Evolutionary conservation across 2,797 vertebrate species (phyloP).

Genomic region (Mormyrus hasselquistii): DNA sequence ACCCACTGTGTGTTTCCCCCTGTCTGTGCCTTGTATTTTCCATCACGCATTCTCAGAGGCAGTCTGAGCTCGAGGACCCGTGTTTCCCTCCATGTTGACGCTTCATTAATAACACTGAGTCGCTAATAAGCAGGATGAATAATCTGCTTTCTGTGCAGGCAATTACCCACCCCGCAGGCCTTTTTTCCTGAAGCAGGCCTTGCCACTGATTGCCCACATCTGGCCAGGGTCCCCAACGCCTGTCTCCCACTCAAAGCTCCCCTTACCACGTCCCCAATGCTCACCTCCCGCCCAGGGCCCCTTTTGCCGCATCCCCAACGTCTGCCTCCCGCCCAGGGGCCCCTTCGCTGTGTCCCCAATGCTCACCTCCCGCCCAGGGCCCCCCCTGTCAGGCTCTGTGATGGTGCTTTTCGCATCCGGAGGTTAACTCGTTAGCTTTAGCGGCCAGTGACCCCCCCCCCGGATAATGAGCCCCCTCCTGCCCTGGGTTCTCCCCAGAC

Average conservation of each 20-base stretch:
- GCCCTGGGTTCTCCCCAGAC: slow-evolving; percentile 42
- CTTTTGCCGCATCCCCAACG: background rate
- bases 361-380: no score
- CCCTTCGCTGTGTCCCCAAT: background rate
- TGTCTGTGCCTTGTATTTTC: no score
- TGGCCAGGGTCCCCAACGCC: background rate
- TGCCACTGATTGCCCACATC: no score
- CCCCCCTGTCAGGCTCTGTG: background rate
- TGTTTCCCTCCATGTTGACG: background rate
- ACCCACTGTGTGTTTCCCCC: no score
- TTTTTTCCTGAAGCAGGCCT: background rate
- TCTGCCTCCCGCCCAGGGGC: background rate
- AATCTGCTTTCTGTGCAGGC: background rate
- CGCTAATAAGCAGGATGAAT: slow-evolving; percentile 12
- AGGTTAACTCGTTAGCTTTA: background rate
- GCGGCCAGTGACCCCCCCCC: slow-evolving; percentile 18
- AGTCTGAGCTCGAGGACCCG: background rate
- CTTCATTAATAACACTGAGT: slow-evolving; percentile 18
- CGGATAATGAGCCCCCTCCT: slow-evolving; percentile 49
- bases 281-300: background rate
- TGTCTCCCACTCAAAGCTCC: background rate
- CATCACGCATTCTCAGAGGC: no score
- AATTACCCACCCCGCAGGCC: background rate
- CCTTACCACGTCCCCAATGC: background rate
- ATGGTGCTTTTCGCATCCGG: background rate